These are phyloP conservation scores for Brachionus manjavacas DNA, from an alignment of 1,140 invertebrate genomes.

Conservation along the genomic window DNA sequence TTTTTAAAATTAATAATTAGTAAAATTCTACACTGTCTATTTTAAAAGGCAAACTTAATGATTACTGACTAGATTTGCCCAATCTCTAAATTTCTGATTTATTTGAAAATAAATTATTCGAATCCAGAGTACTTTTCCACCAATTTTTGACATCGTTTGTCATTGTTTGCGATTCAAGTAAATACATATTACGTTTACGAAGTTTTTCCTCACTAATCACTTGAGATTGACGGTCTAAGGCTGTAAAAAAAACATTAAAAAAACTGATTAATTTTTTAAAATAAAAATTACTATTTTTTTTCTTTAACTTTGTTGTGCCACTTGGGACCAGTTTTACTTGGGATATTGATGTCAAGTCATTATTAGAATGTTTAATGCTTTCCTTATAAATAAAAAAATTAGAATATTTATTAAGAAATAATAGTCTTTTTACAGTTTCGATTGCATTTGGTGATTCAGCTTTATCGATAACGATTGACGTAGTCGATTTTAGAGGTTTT, in stretches of 20 bases:
- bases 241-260: not conserved
- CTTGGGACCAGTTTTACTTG: not conserved
- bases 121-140: constrained; percentile 28
- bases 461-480: not conserved
- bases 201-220: constrained; percentile 19
- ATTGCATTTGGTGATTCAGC: not conserved
- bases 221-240: constrained; percentile 4
- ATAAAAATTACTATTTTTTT: constrained; percentile 26
- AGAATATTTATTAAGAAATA: not conserved
- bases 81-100: constrained; percentile 30
- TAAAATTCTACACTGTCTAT: not conserved
- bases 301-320: not conserved
- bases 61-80: not conserved
- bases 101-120: constrained; percentile 28
- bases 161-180: constrained; percentile 17
- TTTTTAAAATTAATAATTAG: not conserved
- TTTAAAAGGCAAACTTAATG: not conserved
- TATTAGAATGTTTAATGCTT: not conserved
- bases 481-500: not conserved
- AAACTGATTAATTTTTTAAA: not conserved
- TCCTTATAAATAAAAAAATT: not conserved
- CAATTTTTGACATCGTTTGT: constrained; percentile 36
- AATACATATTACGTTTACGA: constrained; percentile 9
- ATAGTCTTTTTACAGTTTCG: not conserved
- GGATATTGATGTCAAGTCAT: not conserved